These are phyloP conservation scores for Clupea harengus DNA, from an alignment of 2,113 vertebrate species.

Conservation along the genomic window DNA sequence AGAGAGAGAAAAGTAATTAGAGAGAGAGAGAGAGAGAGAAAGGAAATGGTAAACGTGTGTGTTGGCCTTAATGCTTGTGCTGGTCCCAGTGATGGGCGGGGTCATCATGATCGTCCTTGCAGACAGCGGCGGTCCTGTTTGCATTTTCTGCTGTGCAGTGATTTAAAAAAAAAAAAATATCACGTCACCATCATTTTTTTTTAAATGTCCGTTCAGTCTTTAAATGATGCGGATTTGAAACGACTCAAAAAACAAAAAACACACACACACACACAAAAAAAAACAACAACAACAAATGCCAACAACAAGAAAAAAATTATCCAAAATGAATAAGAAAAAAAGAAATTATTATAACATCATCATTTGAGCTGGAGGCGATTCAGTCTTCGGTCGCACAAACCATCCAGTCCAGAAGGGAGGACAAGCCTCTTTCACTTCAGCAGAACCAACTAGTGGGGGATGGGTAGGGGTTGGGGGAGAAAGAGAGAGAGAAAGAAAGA, in stretches of 20 bases:
- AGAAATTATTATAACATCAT: neutral
- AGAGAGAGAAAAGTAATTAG: constrained; percentile 37
- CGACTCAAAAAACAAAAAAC: neutral
- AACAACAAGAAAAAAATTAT: neutral
- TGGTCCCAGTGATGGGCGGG: constrained; percentile 11
- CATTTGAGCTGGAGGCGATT: constrained; percentile 6
- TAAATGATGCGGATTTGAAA: neutral
- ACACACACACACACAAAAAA: neutral
- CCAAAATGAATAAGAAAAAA: neutral
- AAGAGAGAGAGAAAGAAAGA: constrained; percentile 3
- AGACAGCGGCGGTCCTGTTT: neutral
- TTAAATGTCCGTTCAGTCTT: neutral
- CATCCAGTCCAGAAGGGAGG: constrained; percentile 10
- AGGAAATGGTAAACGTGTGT: constrained; percentile 23
- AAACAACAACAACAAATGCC: neutral
- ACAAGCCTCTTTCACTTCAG: neutral
- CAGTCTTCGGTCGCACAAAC: neutral
- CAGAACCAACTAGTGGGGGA: neutral
- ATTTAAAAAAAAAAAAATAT: neutral
- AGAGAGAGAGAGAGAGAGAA: constrained; percentile 29
- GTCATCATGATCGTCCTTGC: neutral
- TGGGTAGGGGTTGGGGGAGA: neutral
- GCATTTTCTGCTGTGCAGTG: constrained; percentile 5
- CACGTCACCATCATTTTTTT: neutral
- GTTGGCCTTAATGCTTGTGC: constrained; percentile 15